Evolutionary conservation across 2,888 invertebrate genomes (phyloP).

Genomic region (Iphiclides podalirius): DNA sequence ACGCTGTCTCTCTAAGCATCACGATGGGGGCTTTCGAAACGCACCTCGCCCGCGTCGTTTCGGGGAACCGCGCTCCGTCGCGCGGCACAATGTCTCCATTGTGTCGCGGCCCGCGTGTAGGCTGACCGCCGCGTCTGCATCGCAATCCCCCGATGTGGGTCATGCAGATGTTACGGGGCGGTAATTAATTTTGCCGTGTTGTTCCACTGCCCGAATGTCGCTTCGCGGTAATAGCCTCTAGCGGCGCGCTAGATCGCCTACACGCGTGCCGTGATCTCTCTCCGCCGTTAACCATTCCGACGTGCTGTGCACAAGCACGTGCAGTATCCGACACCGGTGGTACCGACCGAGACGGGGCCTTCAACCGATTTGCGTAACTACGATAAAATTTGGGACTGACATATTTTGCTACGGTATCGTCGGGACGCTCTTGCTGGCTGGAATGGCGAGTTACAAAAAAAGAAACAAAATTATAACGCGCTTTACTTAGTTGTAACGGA

Average conservation of each 20-base stretch:
- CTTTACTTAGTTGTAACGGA: no score
- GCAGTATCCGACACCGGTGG: no score
- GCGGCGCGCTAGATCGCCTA: constrained; percentile 15
- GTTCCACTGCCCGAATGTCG: constrained; percentile 29
- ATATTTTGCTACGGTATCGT: no score
- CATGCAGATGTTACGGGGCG: constrained; percentile 37
- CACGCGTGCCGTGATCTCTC: constrained; percentile 25
- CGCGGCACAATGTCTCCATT: constrained; percentile 52
- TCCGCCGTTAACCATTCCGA: background rate
- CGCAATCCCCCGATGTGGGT: constrained; percentile 47
- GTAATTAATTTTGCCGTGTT: constrained; percentile 41
- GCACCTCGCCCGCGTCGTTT: constrained; percentile 26
- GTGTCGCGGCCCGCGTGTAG: constrained; percentile 52
- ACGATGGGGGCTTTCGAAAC: constrained; percentile 21
- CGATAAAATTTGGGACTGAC: no score
- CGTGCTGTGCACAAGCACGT: no score
- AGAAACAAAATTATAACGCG: no score
- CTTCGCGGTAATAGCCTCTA: constrained; percentile 27
- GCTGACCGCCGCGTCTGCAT: constrained; percentile 34
- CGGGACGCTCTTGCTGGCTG: no score
- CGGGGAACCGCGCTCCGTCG: constrained; percentile 29
- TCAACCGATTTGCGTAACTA: no score
- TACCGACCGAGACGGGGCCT: no score
- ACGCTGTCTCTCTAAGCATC: no score
- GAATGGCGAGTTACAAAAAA: no score